Evolutionary conservation across 1,140 invertebrate species (phyloP), one percentile per base, ranked within the genome.

Genomic region (Copidosoma floridanum): DNA sequence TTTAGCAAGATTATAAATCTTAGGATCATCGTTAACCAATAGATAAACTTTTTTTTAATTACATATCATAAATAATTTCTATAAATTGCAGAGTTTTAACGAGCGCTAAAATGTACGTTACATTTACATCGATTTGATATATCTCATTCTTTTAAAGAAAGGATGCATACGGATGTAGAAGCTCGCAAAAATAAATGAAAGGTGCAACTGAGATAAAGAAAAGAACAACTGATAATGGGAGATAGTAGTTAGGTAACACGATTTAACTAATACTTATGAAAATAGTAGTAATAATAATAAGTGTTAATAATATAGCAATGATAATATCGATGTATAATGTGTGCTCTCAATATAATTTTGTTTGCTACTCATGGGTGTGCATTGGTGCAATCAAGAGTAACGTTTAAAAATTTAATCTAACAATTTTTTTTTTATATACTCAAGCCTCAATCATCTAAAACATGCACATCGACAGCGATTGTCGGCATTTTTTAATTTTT

Each of bases 241-340:
- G n/a, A n/a, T n/a, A n/a, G n/a, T 14, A 55, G 40, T 44, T 62
- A 62, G 60, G 53, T 57, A 62, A 62, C 53, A 62, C 60, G 48
- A 62, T 56, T 62, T 43, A 55, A 56, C 59, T 61, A 61, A 61
- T 61, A 61, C 53, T 61, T 56, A 61, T 50, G 32, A 55, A n/a
- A 50, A 48, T 44, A 60, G 24, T 60, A 50, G 40, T 57, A 38
- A 52, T 52, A 46, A 14, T 50, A 12, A 32, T 44, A 18, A 60
- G n/a, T n/a, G n/a, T n/a, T 60, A 43, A 46, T 53, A 47, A 53
- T 46, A 12, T 29, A 32, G 43, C 51, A 32, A 44, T 51, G 48
- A 53, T 43, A 46, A 46, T 38, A 47, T 40, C 40, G 40, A 14
- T 41, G 29, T n/a, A n/a, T n/a, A n/a, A 55, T 3, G 41, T 60